Evolutionary conservation across 2,888 invertebrate species (phyloP).

Genomic region (Octonoba sinensis): DNA sequence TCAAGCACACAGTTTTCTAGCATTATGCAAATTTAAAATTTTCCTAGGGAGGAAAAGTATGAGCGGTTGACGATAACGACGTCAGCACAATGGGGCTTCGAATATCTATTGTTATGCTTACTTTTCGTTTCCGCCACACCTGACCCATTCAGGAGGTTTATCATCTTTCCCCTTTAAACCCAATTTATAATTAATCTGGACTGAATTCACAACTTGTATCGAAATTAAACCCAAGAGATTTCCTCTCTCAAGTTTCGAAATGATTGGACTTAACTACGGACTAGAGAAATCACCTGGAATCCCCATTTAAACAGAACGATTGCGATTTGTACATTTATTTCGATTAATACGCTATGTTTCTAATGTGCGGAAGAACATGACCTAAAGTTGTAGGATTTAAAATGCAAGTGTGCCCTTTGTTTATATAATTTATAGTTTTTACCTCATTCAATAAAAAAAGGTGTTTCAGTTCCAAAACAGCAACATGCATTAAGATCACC

Average conservation of each 20-base stretch:
- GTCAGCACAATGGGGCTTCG: constrained; percentile 19
- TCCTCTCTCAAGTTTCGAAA: constrained; percentile 2
- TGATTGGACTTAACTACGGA: constrained; percentile 23
- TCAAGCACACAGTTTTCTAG: constrained; percentile 26
- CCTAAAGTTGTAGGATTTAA: too few species aligned
- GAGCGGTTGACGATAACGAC: constrained; percentile 3
- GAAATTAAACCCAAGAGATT: constrained; percentile 16
- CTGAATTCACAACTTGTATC: constrained; percentile 16
- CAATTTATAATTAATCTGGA: constrained; percentile 38
- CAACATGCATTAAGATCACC: too few species aligned
- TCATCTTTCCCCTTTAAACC: not conserved
- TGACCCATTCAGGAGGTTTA: constrained; percentile 1
- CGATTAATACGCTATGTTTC: too few species aligned
- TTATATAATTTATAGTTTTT: too few species aligned
- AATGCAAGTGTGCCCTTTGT: too few species aligned
- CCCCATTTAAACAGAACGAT: not conserved
- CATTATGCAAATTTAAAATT: constrained; percentile 40
- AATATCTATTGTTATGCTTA: constrained; percentile 18
- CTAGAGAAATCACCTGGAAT: constrained; percentile 16
- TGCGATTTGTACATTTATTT: too few species aligned
- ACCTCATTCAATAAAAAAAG: too few species aligned
- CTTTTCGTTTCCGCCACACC: constrained; percentile 13
- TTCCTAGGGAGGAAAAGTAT: constrained; percentile 1
- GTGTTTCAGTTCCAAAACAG: too few species aligned
- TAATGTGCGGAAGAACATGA: too few species aligned